Conservation (phyloP, 2,113 vertebrate genomes). For the Ailuropoda melanoleuca region DNA sequence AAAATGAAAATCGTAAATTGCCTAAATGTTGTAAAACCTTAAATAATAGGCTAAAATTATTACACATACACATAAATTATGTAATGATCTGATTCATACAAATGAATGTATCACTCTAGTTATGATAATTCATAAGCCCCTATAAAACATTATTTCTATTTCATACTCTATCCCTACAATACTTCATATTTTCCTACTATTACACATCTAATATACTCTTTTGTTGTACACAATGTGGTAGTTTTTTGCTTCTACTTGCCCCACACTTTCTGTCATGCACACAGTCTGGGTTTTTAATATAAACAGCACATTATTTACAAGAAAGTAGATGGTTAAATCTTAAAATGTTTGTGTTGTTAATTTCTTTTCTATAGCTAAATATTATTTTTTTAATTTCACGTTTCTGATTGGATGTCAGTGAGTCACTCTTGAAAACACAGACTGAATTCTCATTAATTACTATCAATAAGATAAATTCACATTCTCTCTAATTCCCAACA, state of each 20-base stretch:
- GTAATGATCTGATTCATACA: background rate
- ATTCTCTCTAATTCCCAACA: background rate
- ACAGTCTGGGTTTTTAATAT: background rate
- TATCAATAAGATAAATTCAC: background rate
- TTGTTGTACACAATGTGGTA: background rate
- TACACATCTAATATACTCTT: background rate
- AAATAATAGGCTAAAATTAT: background rate
- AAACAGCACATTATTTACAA: background rate
- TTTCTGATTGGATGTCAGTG: background rate
- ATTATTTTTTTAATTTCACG: background rate
- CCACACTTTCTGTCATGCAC: background rate
- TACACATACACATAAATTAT: background rate
- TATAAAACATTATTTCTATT: background rate
- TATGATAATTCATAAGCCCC: background rate
- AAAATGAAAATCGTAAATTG: background rate
- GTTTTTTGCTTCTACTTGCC: background rate
- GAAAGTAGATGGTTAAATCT: background rate
- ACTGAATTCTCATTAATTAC: background rate
- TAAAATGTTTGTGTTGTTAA: background rate
- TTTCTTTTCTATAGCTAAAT: background rate
- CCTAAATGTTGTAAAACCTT: background rate
- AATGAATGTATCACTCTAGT: background rate
- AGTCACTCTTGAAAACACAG: background rate
- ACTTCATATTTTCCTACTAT: background rate
- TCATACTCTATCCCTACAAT: background rate